Base-by-base conservation (phyloP, 2,888 invertebrate genomes). In the Aleiodes leptofemur region DNA sequence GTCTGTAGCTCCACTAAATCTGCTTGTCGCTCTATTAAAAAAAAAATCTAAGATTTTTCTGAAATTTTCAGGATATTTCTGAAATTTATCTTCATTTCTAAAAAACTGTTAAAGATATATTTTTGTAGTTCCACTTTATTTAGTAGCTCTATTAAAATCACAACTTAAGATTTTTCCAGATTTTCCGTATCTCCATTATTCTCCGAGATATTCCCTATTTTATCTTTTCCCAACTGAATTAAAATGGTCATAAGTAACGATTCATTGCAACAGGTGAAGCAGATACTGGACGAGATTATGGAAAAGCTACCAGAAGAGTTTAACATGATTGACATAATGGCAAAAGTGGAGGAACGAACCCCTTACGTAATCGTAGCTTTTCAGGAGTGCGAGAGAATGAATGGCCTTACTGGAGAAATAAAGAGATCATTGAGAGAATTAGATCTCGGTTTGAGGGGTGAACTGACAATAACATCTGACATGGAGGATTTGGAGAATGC, bases 341-440 rank as follows among this genome's bases (percentile, higher is more conserved):
- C 95, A 3, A 97, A 98, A 89, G 96, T 97, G 3, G 98, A 98
- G 88, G 98, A 98, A 86, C 92, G 98, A 72, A 98, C 98, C 0
- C 98, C 98, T 0, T 98, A 98, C 86, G 97, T 98, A 0, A 97
- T 98, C 73, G 98, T 98, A 0, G 96, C 96, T 0, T 96, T 97
- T 86, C 97, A 98, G 88, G 98, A 98, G 90, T 98, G 98, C 86
- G 98, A 98, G 89, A 91, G 98, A 66, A 98, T 98, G 98, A 98
- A 98, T 90, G 93, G 94, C 82, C 91, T 98, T 50, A 97, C 97
- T 0, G 94, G 94, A 2, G 98, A 98, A 91, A 95, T 98, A 90
- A 96, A 97, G 83, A 91, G 97, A 66, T 96, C 97, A 0, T 91
- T 98, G 3, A 95, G 95, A 84, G 98, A 98, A 90, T 91, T 98